Evolutionary conservation across 2,113 vertebrate genomes (phyloP).

Genomic region (Mormoops blainvillei): DNA sequence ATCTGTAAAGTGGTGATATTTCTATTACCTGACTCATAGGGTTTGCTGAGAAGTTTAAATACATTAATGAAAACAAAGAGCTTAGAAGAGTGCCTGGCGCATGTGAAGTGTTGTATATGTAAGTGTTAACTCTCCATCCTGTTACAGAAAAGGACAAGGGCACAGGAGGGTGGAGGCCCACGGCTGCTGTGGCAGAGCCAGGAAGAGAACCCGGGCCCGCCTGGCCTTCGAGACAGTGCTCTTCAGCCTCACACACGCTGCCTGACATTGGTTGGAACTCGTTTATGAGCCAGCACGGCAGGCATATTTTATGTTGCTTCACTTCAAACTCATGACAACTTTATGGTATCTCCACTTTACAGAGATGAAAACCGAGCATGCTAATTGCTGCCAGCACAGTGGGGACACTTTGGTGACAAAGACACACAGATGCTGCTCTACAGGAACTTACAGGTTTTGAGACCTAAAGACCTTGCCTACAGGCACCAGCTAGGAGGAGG

Average conservation of each 20-base stretch:
- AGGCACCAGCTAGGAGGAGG: neutral
- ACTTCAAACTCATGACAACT: neutral
- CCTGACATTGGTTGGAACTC: neutral
- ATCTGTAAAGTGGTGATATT: neutral
- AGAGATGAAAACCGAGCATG: neutral
- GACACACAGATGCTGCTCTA: too few relatives aligned
- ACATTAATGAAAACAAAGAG: neutral
- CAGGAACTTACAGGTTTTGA: neutral
- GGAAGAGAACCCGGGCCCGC: neutral
- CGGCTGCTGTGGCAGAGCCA: neutral
- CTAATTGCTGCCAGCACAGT: neutral
- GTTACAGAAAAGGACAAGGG: neutral
- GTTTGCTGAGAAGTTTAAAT: neutral
- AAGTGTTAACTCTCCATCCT: neutral
- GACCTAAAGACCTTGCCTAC: too few relatives aligned
- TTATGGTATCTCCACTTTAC: neutral
- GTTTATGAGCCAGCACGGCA: neutral
- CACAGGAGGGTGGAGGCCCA: neutral
- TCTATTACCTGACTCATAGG: neutral
- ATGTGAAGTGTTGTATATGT: too few relatives aligned
- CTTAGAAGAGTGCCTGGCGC: neutral
- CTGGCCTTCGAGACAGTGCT: fast-evolving
- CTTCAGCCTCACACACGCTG: neutral
- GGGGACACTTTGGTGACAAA: neutral
- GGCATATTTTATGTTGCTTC: neutral